phyloP scores from a whole-genome alignment of 2,797 vertebrate species.

The Trichosurus vulpecula region DNA sequence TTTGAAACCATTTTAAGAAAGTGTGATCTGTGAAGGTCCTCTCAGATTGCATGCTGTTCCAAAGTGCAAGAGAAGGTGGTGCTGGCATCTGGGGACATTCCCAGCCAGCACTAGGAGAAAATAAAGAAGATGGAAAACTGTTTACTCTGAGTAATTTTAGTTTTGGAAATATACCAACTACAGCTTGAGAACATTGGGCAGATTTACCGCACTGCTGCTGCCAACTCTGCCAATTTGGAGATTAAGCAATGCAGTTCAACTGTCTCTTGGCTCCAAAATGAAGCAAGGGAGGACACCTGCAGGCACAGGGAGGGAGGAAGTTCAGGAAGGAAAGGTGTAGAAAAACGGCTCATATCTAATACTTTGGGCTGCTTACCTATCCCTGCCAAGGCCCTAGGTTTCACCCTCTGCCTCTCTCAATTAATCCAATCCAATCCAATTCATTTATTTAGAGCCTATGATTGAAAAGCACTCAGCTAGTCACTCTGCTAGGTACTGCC shows the following conservation, averaged over 20 bases:
- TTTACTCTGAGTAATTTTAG: constrained; percentile 77
- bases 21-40: constrained; percentile 58
- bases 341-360: constrained; percentile 37
- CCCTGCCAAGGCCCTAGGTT: not conserved
- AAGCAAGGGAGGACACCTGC: constrained; percentile 66
- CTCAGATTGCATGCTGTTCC: constrained; percentile 52
- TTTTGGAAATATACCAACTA: constrained; percentile 69
- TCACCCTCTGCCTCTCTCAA: constrained; percentile 25
- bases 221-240: constrained; percentile 77
- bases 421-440: not conserved
- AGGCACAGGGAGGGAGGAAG: constrained; percentile 65
- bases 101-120: constrained; percentile 65
- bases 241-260: constrained; percentile 68
- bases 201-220: constrained; percentile 74
- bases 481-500: not conserved
- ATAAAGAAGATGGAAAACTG: constrained; percentile 71
- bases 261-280: constrained; percentile 75
- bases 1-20: constrained; percentile 45
- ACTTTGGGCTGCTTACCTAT: constrained; percentile 5
- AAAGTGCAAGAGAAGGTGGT: constrained; percentile 65
- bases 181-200: constrained; percentile 77
- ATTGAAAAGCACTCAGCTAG: not conserved
- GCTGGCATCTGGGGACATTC: constrained; percentile 36
- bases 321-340: constrained; percentile 67
- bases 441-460: not conserved